phyloP scores from a whole-genome alignment of 1,140 invertebrate species.

The Zaprionus tsacasi region DNA sequence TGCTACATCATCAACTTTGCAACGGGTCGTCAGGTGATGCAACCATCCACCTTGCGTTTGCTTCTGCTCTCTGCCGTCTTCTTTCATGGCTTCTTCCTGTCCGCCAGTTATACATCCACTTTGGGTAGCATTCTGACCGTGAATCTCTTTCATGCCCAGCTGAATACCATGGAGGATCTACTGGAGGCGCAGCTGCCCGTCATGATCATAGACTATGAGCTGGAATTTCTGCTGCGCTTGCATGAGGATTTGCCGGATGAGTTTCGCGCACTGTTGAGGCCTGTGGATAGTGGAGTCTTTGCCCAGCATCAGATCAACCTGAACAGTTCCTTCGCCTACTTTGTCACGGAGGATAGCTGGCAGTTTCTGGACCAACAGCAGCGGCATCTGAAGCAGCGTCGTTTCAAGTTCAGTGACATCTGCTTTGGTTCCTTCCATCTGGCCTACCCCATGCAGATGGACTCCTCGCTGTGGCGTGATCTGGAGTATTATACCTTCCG shows the following conservation, averaged over 20 bases:
- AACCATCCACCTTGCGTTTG: constrained; percentile 50
- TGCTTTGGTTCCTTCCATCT: constrained; percentile 73
- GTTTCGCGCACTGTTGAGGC: constrained; percentile 52
- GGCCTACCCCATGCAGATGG: constrained; percentile 70
- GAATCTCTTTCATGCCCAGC: constrained; percentile 69
- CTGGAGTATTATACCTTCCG: constrained; percentile 68
- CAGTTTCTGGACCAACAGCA: constrained; percentile 72
- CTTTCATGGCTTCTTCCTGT: constrained; percentile 73
- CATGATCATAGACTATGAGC: constrained; percentile 77
- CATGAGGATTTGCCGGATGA: constrained; percentile 46
- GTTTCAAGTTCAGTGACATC: constrained; percentile 68
- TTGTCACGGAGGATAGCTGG: constrained; percentile 71
- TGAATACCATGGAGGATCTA: constrained; percentile 72
- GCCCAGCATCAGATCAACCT: constrained; percentile 56
- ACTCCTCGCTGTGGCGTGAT: constrained; percentile 68
- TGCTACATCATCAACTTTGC: constrained; percentile 72
- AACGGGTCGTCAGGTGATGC: constrained; percentile 48
- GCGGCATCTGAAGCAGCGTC: constrained; percentile 54
- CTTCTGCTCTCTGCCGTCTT: constrained; percentile 58
- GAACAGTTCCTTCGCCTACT: constrained; percentile 71
- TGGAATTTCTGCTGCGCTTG: constrained; percentile 61
- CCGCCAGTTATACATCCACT: constrained; percentile 71
- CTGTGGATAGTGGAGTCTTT: constrained; percentile 64
- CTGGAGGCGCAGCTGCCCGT: constrained; percentile 64
- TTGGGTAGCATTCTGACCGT: constrained; percentile 75